Conservation (phyloP, 2,113 vertebrate genomes). For the Perognathus longimembris region DNA sequence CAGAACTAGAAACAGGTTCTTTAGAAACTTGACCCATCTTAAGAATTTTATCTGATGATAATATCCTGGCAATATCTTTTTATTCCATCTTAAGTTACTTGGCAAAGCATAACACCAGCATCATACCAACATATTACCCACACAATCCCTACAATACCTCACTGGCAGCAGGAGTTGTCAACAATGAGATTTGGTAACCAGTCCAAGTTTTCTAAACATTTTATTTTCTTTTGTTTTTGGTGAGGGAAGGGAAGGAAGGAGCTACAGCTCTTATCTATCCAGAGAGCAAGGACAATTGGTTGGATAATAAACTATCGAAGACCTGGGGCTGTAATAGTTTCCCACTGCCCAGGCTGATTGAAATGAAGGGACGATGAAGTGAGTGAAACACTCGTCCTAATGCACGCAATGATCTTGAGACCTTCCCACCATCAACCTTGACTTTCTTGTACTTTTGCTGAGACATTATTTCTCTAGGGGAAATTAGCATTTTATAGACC, state of each 20-base stretch:
- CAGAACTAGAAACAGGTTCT: background rate
- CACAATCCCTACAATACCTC: background rate
- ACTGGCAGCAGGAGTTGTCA: background rate
- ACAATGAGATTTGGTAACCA: background rate
- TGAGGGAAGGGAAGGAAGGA: background rate
- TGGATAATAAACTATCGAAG: slow-evolving; percentile 2
- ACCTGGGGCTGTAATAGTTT: background rate
- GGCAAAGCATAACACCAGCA: background rate
- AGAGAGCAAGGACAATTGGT: background rate
- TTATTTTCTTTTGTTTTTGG: background rate
- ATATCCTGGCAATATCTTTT: background rate
- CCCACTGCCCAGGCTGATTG: background rate
- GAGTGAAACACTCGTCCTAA: background rate
- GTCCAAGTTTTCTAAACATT: background rate
- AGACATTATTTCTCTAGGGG: background rate
- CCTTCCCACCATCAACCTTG: background rate
- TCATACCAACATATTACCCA: background rate
- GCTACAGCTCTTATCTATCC: background rate
- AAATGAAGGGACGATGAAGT: slow-evolving; percentile 37
- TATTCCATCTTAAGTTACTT: background rate
- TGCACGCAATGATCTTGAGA: background rate
- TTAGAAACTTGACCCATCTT: background rate
- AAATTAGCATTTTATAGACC: slow-evolving; percentile 29
- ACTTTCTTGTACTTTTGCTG: slow-evolving; percentile 30
- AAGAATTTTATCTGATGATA: background rate